Base-by-base conservation (phyloP, 1,140 invertebrate species). In the Micrasema minimum region DNA sequence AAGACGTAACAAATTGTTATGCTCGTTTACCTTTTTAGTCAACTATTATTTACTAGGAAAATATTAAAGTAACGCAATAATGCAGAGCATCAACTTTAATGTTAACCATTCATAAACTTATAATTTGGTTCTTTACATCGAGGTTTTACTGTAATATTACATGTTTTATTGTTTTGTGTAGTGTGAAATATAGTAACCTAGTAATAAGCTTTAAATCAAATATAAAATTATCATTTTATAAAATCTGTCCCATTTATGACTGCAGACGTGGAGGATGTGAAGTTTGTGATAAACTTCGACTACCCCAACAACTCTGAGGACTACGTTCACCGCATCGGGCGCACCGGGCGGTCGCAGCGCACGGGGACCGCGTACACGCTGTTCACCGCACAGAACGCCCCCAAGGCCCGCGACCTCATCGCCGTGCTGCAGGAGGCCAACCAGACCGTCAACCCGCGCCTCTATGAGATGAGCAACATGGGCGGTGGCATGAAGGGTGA, bases 381-480 rank as follows among this genome's bases (percentile, higher is more conserved):
- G 79, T 95, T 96, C 83, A 96, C 94, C 4, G 85, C 88, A 23
- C 85, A 85, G 62, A 94, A 96, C 79, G 87, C 87, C 2, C 90
- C 92, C 69, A 92, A 94, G 85, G 96, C 96, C 0, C 91, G 90
- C 77, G 96, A 99, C 80, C 85, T 99, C 77, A 92, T 99, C 72
- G 90, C 92, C 66, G 96, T 99, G 20, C 82, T 99, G 41, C 91
- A 92, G 77, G 97, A 99, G 83, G 96, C 97, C 0, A 98, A 98
- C 64, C 80, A 88, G 79, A 85, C 86, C 41, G 86, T 88, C n/a
- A 88, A 87, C 76, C 87, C 87, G 0, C 85, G 84, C 66, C 78
- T 88, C 23, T 74, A 86, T 76, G 87, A 87, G 75, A 78, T 88
- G 75, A 84, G 85, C 12, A 83, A 86, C 62, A 82, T 85, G 66